Evolutionary conservation across 1,140 invertebrate genomes (phyloP).

Genomic region (Musca vetustissima): DNA sequence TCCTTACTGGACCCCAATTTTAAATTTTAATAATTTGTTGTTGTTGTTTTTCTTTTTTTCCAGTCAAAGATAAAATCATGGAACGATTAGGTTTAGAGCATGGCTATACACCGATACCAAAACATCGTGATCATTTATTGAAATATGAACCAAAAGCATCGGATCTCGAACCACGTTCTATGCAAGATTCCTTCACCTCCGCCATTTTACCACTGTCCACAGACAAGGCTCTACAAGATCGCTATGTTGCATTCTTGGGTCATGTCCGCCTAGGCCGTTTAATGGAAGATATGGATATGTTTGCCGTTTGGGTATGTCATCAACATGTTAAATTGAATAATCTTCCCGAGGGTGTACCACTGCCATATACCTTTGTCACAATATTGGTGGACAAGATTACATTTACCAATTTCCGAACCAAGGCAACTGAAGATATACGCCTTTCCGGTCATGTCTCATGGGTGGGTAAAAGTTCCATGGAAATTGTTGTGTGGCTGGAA

Average conservation of each 20-base stretch:
- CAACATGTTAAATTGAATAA: constrained; percentile 68
- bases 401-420: constrained; percentile 58
- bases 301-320: constrained; percentile 70
- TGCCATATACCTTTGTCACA: constrained; percentile 74
- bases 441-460: constrained; percentile 75
- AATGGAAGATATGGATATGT: constrained; percentile 79
- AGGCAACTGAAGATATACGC: constrained; percentile 67
- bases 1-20: too few relatives aligned
- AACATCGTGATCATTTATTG: constrained; percentile 46
- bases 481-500: constrained; percentile 71
- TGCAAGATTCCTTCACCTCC: constrained; percentile 69
- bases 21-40: too few relatives aligned
- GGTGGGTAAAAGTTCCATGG: constrained; percentile 74
- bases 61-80: constrained; percentile 48
- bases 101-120: constrained; percentile 41
- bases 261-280: constrained; percentile 71
- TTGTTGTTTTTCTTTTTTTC: background rate
- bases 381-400: constrained; percentile 74
- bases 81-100: constrained; percentile 43
- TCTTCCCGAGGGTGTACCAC: constrained; percentile 56
- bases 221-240: constrained; percentile 64
- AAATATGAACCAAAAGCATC: constrained; percentile 48
- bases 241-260: constrained; percentile 69
- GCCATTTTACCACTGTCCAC: constrained; percentile 70
- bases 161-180: constrained; percentile 58